Base-by-base conservation (phyloP, 1,140 invertebrate genomes). In the Drosophila ogumai region DNA sequence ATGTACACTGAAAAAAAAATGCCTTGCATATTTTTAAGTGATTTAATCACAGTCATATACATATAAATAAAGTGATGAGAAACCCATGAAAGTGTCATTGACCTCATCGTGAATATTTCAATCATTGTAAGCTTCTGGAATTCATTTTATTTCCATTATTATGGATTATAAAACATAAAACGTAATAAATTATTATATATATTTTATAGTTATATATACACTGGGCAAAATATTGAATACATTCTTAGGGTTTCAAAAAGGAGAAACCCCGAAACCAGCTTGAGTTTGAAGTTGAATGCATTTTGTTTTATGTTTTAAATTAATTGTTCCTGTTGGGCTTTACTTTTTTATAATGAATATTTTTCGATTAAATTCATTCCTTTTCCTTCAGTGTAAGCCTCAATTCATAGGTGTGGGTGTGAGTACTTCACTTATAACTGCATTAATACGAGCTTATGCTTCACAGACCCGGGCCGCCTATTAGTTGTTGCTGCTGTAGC, bases 371-470 rank as follows among this genome's bases (percentile, higher is more conserved):
- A 12, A 1, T 10, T 10, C 0, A 5, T 2, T 3, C 0, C 1
- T 12, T 50, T 50, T 36, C 4, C 6, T 9, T 22, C 13, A 55
- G 17, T 32, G 50, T 32, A 15, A 17, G 10, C 9, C 32, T 31
- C 9, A 36, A 25, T 56, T 55, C 12, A 9, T 19, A 66, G 36
- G 60, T 68, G 61, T 65, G 64, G 50, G 57, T 57, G 66, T 57
- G 41, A 47, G 72, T 58, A 31, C 52, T 54, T 60, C 75, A 49
- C 64, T 60, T 77, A 73, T 87, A 87, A 84, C 80, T 88, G 84
- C 84, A 88, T 87, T 88, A 88, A 87, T 87, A 78, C 79, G 56
- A 84, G 68, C 84, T 88, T 87, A 84, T 87, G 82, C 64, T 71
- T 34, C 80, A 60, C 60, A 40, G 61, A 65, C 65, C 46, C 52